Evolutionary conservation across 2,113 vertebrate genomes (phyloP).

Genomic region (Nicator chloris): DNA sequence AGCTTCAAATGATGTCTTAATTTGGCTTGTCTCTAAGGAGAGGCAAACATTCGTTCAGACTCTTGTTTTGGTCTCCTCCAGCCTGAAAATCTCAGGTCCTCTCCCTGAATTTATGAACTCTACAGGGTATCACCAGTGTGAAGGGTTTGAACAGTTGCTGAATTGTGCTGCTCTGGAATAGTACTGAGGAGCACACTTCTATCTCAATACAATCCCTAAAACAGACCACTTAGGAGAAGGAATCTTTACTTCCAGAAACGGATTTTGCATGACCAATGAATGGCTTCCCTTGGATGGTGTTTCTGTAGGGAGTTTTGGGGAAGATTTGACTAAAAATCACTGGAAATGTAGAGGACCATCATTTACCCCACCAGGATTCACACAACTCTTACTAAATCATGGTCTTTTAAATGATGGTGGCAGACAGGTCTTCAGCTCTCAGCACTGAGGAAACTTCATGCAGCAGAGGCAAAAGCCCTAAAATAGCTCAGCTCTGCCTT

Average conservation of each 20-base stretch:
- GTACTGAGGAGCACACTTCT: not conserved
- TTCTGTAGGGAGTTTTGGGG: not conserved
- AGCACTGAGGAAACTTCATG: not conserved
- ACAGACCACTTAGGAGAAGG: not conserved
- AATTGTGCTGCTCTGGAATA: not conserved
- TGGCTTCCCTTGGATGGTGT: not conserved
- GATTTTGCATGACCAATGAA: not conserved
- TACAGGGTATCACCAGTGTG: not conserved
- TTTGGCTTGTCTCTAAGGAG: not conserved
- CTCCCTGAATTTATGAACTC: not conserved
- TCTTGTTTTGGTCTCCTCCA: not conserved
- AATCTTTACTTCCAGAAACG: not conserved
- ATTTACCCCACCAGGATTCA: not conserved
- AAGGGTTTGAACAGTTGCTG: not conserved
- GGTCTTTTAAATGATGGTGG: not conserved
- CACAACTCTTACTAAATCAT: not conserved
- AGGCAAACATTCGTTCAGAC: not conserved
- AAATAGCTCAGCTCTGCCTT: not conserved
- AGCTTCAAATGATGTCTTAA: not conserved
- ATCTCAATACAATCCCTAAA: not conserved
- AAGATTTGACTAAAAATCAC: not conserved
- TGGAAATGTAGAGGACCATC: not conserved
- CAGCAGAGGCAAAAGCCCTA: not conserved
- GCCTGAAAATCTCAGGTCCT: not conserved
- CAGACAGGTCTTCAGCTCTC: not conserved